phyloP scores from a whole-genome alignment of 2,888 invertebrate species.

The Fragum sueziense region DNA sequence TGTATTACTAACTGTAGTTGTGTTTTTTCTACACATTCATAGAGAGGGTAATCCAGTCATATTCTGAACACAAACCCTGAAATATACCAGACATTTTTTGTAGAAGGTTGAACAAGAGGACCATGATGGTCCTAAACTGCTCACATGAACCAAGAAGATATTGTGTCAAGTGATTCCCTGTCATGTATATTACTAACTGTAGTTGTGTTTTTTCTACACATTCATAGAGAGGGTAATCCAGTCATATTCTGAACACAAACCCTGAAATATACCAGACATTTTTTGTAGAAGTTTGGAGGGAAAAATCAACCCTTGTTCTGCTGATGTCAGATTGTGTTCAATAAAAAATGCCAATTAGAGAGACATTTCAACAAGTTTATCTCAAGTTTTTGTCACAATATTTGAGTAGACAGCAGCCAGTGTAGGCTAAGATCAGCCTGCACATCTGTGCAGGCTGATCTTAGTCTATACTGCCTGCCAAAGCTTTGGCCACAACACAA shows the following conservation, averaged over 20 bases:
- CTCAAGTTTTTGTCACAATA: too few relatives aligned
- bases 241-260: conserved; percentile 72
- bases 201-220: conserved; percentile 40
- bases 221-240: conserved; percentile 72
- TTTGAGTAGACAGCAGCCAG: too few relatives aligned
- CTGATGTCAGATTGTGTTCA: conserved; percentile 51
- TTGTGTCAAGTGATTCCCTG: too few relatives aligned
- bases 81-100: conserved; percentile 18
- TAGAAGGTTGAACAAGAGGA: not conserved
- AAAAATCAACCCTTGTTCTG: not conserved
- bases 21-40: conserved; percentile 49
- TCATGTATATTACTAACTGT: conserved; percentile 45
- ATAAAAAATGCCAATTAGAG: too few relatives aligned
- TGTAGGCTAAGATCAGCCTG: too few relatives aligned
- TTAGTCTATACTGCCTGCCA: too few relatives aligned
- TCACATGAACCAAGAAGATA: too few relatives aligned
- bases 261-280: conserved; percentile 65
- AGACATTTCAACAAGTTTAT: too few relatives aligned
- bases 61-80: conserved; percentile 76
- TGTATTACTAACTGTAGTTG: conserved; percentile 53
- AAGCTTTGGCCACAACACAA: too few relatives aligned
- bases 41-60: conserved; percentile 74
- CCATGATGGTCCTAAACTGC: too few relatives aligned
- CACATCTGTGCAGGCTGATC: too few relatives aligned
- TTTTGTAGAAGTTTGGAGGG: not conserved